Conservation (phyloP, 2,888 invertebrate genomes). For the Halocaridina rubra region DNA sequence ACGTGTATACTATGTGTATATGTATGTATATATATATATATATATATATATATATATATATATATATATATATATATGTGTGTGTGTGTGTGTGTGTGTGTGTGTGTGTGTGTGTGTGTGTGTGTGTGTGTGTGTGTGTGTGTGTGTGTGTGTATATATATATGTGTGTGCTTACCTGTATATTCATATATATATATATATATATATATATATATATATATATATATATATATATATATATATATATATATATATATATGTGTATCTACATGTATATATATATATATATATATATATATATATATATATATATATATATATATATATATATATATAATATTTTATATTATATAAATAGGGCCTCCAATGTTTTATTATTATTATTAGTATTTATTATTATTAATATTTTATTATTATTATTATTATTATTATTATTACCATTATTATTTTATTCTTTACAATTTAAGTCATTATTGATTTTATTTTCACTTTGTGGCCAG, state of each 20-base stretch:
- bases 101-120: background rate
- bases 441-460: no score
- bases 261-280: background rate
- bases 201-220: background rate
- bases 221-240: background rate
- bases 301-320: background rate
- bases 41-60: background rate
- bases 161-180: background rate
- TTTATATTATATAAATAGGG: background rate
- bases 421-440: no score
- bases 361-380: no score
- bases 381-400: no score
- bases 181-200: background rate
- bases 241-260: background rate
- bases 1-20: background rate
- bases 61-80: background rate
- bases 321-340: background rate
- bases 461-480: no score
- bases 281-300: background rate
- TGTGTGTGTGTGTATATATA: background rate
- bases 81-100: background rate
- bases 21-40: background rate
- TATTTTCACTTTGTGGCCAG: no score
- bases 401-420: no score
- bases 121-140: background rate